Conservation (phyloP, 2,888 invertebrate species). For the Andrena fulva region DNA sequence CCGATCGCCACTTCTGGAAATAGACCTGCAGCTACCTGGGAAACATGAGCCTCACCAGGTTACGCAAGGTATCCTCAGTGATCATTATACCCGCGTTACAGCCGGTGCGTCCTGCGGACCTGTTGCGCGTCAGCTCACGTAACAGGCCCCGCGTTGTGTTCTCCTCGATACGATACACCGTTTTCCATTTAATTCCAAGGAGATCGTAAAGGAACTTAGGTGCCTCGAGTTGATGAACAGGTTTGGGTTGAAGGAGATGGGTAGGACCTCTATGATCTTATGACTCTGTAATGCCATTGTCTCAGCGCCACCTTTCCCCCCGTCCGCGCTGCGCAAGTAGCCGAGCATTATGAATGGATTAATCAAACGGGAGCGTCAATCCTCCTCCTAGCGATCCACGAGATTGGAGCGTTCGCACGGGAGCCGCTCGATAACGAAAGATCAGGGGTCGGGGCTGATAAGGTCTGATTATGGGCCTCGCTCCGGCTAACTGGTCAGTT, state of each 20-base stretch:
- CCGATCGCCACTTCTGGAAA: not conserved
- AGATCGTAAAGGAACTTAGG: too few relatives aligned
- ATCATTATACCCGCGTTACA: slow-evolving; percentile 17
- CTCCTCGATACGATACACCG: not conserved
- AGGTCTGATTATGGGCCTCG: slow-evolving; percentile 59
- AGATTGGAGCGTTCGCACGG: slow-evolving; percentile 34
- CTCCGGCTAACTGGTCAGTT: slow-evolving; percentile 73
- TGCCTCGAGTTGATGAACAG: too few relatives aligned
- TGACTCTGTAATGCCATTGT: too few relatives aligned
- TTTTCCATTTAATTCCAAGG: too few relatives aligned
- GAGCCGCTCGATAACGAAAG: slow-evolving; percentile 67
- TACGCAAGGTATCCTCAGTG: slow-evolving; percentile 70
- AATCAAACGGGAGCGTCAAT: not conserved
- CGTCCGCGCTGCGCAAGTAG: not conserved
- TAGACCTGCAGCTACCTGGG: not conserved
- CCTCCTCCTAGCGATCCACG: slow-evolving; percentile 11
- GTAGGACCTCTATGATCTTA: not conserved
- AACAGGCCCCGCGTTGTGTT: not conserved
- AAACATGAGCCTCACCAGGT: slow-evolving; percentile 62
- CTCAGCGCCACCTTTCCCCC: too few relatives aligned
- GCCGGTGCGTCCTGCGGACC: slow-evolving; percentile 28
- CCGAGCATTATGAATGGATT: slow-evolving; percentile 1
- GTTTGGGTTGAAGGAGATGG: too few relatives aligned
- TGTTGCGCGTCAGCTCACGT: slow-evolving; percentile 29
- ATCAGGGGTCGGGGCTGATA: slow-evolving; percentile 77